Percentiles rank a stretch among this genome's conserved stretches.
These are phyloP conservation scores for Paracentrotus lividus DNA, from an alignment of 53 echinoderm and acorn worm genomes.

Conservation along the genomic window DNA sequence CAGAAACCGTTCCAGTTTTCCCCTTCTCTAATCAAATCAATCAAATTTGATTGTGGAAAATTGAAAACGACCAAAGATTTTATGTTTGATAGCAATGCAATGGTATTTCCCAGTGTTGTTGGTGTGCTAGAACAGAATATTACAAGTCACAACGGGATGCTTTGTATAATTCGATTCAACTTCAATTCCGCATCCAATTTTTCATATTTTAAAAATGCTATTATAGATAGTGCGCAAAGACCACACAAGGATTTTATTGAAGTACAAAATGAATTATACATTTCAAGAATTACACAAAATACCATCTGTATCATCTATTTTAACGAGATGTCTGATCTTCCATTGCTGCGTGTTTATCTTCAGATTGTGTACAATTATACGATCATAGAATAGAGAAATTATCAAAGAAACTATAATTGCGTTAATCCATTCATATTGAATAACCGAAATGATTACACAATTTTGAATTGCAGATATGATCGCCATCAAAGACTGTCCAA, in stretches of 20 bases:
- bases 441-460: background rate
- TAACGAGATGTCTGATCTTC: background rate
- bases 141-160: background rate
- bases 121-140: background rate
- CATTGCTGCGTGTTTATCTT: background rate
- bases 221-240: background rate
- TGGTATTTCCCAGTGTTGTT: background rate
- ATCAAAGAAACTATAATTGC: background rate
- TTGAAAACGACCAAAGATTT: background rate
- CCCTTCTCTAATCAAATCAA: conserved; percentile 17
- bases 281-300: background rate
- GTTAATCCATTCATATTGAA: background rate
- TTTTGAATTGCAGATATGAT: background rate
- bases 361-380: background rate
- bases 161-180: background rate
- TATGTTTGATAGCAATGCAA: conserved; percentile 13
- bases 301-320: background rate
- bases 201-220: background rate
- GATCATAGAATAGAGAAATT: background rate
- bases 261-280: background rate
- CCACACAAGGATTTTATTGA: background rate
- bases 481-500: background rate
- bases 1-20: background rate
- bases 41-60: conserved; percentile 53
- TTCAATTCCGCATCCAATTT: background rate